phyloP scores from a whole-genome alignment of 2,888 invertebrate genomes.

The Eurytoma californica region DNA sequence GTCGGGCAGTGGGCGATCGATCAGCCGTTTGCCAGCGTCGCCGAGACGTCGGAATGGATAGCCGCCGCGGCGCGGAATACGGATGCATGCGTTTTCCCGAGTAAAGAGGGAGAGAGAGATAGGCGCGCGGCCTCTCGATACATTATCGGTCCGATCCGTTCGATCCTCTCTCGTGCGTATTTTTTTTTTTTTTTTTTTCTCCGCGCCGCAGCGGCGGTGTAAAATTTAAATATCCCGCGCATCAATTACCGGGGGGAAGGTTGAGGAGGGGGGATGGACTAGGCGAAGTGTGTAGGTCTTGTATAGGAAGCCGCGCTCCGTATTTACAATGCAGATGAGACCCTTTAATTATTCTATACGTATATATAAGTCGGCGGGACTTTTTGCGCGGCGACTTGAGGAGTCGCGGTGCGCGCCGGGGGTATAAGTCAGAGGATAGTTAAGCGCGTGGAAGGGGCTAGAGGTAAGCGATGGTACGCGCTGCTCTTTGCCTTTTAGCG shows the following conservation, averaged over 20 bases:
- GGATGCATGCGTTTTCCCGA: conserved; percentile 34
- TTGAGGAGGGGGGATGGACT: not conserved
- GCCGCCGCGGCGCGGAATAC: conserved; percentile 42
- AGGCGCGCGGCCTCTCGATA: conserved; percentile 40
- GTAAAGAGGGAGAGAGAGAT: not conserved
- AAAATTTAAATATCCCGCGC: conserved; percentile 55
- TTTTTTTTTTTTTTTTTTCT: conserved; percentile 11
- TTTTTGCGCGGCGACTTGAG: conserved; percentile 3
- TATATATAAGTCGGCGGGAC: conserved; percentile 20
- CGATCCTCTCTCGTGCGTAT: not conserved
- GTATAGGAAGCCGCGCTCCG: conserved; percentile 48
- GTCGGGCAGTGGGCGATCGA: conserved; percentile 15
- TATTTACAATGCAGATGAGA: conserved; percentile 57
- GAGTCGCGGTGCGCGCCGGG: not conserved
- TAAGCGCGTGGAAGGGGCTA: not conserved
- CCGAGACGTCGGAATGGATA: conserved; percentile 37
- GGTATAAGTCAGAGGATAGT: conserved; percentile 2
- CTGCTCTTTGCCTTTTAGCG: not conserved
- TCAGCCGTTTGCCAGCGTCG: conserved; percentile 2
- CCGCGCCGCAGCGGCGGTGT: conserved; percentile 19
- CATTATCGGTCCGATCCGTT: conserved; percentile 43
- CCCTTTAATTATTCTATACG: conserved; percentile 55
- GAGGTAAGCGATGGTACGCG: not conserved
- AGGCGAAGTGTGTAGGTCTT: conserved; percentile 20
- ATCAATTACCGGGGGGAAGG: conserved; percentile 44